A percentile compares a stretch with the other conserved stretches of the same genome.
Conservation (phyloP, 1,140 invertebrate species). For the Drusus annulatus region DNA sequence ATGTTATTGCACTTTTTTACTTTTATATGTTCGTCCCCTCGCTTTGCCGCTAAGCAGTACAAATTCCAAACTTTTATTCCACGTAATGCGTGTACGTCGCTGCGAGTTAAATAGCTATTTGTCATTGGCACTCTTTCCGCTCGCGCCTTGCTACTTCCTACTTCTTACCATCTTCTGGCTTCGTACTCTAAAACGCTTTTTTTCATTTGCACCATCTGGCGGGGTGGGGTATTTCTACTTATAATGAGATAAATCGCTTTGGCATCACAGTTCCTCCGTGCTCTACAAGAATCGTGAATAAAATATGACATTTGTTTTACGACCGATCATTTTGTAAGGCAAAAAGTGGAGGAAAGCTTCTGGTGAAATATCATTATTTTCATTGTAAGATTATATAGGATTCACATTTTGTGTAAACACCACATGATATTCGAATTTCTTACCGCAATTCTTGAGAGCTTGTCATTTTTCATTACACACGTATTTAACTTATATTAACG, state of each 20-base stretch:
- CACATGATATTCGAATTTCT: too few species aligned
- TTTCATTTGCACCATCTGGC: conserved; percentile 60
- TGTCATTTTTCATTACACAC: not conserved
- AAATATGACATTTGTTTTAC: conserved; percentile 40
- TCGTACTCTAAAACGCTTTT: conserved; percentile 57
- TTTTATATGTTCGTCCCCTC: conserved; percentile 67
- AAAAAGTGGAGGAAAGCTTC: not conserved
- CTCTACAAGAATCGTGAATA: conserved; percentile 29
- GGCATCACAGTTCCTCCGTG: conserved; percentile 1
- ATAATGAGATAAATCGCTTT: conserved; percentile 50
- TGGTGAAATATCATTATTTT: not conserved
- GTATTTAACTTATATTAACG: too few species aligned
- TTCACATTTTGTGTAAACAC: too few species aligned
- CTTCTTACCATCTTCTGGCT: not conserved
- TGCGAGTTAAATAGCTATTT: conserved; percentile 60
- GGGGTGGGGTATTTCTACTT: conserved; percentile 46
- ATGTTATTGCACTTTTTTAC: conserved; percentile 62
- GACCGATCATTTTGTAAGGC: not conserved
- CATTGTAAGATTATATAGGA: too few species aligned
- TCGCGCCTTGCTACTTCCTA: conserved; percentile 8
- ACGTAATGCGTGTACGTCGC: conserved; percentile 58
- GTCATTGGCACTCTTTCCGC: conserved; percentile 55
- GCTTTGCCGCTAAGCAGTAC: conserved; percentile 60
- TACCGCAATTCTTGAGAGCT: too few species aligned
- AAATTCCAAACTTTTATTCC: conserved; percentile 57